phyloP scores from a whole-genome alignment of 2,888 invertebrate species.

The Cyclophora albipunctata region DNA sequence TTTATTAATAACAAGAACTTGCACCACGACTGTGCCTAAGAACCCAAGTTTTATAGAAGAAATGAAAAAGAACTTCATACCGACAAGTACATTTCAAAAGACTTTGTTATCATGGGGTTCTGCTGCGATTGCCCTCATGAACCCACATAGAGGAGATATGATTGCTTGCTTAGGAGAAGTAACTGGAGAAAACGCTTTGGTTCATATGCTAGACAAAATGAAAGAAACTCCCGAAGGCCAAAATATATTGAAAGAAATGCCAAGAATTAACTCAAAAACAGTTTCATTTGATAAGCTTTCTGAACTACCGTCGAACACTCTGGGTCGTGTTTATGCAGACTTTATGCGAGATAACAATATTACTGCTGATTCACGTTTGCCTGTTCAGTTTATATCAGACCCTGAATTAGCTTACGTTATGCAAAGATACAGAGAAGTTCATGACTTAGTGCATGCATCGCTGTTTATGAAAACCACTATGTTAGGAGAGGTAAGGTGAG shows the following conservation, averaged over 20 bases:
- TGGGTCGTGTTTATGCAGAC: slow-evolving; percentile 90
- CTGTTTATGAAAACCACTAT: slow-evolving; percentile 96
- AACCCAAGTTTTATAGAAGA: slow-evolving; percentile 72
- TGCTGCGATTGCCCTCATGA: slow-evolving; percentile 85
- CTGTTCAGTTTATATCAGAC: slow-evolving; percentile 94
- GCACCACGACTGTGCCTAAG: slow-evolving; percentile 16
- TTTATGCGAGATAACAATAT: slow-evolving; percentile 91
- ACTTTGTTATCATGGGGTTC: slow-evolving; percentile 88
- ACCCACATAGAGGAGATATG: slow-evolving; percentile 92
- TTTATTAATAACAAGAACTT: slow-evolving; percentile 24
- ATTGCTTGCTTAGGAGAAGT: slow-evolving; percentile 96
- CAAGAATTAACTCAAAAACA: slow-evolving; percentile 89
- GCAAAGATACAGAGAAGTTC: slow-evolving; percentile 97
- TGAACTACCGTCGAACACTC: slow-evolving; percentile 83
- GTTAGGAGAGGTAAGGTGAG: slow-evolving; percentile 80
- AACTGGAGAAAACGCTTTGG: slow-evolving; percentile 83
- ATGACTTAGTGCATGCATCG: slow-evolving; percentile 94
- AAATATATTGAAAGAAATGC: slow-evolving; percentile 84
- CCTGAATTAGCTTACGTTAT: slow-evolving; percentile 94
- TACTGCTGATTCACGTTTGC: slow-evolving; percentile 91
- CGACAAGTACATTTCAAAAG: slow-evolving; percentile 83
- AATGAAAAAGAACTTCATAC: slow-evolving; percentile 78
- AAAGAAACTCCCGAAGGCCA: slow-evolving; percentile 83
- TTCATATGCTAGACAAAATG: slow-evolving; percentile 85
- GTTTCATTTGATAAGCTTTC: slow-evolving; percentile 84